phyloP scores from a whole-genome alignment of 2,797 vertebrate species.

The Odontamblyopus rebecca region DNA sequence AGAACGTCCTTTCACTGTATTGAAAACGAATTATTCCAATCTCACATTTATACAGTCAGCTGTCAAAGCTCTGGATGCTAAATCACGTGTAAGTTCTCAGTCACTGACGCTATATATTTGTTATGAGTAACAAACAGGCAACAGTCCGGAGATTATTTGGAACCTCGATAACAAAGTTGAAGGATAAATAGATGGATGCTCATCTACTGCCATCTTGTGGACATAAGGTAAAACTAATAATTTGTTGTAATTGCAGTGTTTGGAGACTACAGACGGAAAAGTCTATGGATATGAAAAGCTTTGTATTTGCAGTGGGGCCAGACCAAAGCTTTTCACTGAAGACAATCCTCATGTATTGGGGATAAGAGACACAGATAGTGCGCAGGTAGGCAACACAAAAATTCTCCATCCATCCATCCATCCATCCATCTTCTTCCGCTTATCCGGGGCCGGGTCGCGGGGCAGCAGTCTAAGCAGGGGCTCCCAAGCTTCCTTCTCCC shows the following conservation, averaged over 20 bases:
- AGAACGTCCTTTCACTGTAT: constrained; percentile 79
- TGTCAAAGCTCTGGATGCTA: constrained; percentile 80
- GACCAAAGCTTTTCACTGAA: constrained; percentile 84
- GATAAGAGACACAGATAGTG: constrained; percentile 96
- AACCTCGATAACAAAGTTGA: not conserved
- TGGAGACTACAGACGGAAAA: constrained; percentile 83
- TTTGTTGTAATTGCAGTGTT: constrained; percentile 64
- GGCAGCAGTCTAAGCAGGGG: too few relatives aligned
- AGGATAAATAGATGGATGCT: not conserved
- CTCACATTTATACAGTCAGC: constrained; percentile 86
- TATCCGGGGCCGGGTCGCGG: too few relatives aligned
- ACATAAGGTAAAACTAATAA: not conserved
- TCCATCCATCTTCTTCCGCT: too few relatives aligned
- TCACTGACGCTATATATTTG: not conserved
- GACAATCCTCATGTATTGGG: constrained; percentile 87
- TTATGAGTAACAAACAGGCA: not conserved
- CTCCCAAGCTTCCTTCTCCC: too few relatives aligned
- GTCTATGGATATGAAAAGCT: constrained; percentile 84
- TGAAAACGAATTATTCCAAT: constrained; percentile 86
- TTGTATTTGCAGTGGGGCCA: constrained; percentile 90
- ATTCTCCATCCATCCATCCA: too few relatives aligned
- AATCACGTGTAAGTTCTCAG: constrained; percentile 78
- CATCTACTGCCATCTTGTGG: constrained; percentile 55
- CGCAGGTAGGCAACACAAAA: constrained; percentile 75
- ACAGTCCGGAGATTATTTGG: too few relatives aligned